phyloP scores from a whole-genome alignment of 1,140 invertebrate species.

The Zaprionus africanus region DNA sequence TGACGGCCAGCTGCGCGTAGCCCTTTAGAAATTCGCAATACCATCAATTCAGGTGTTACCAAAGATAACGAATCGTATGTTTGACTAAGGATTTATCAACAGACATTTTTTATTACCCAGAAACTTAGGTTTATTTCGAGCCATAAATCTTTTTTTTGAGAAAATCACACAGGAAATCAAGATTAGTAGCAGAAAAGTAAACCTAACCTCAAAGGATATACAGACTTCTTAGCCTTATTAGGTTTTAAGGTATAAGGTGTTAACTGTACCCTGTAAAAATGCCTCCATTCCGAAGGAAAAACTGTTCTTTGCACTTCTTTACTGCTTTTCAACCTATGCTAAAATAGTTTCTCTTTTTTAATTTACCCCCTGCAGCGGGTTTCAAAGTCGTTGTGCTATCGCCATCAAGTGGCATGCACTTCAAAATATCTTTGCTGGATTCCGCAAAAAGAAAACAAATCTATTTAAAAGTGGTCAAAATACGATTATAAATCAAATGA shows the following conservation, averaged over 20 bases:
- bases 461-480: conserved; percentile 23
- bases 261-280: too few relatives aligned
- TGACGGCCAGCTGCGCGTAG: neutral
- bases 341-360: neutral
- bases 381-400: neutral
- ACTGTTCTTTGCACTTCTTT: too few relatives aligned
- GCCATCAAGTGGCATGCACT: neutral
- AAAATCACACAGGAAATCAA: too few relatives aligned
- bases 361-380: conserved; percentile 11
- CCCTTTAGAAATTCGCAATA: neutral
- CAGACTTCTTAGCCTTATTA: neutral
- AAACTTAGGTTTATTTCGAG: neutral
- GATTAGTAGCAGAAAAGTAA: neutral
- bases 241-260: too few relatives aligned
- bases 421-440: neutral
- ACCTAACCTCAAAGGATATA: neutral
- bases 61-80: conserved; percentile 2
- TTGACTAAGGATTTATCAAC: conserved; percentile 2
- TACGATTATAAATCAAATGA: conserved; percentile 45
- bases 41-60: neutral
- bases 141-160: neutral
- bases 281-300: too few relatives aligned
- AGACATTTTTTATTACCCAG: neutral
- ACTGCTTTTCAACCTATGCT: too few relatives aligned
- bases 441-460: conserved; percentile 22